Base-by-base conservation (phyloP, 2,797 vertebrate genomes). In the Atherinosoma microstoma region DNA sequence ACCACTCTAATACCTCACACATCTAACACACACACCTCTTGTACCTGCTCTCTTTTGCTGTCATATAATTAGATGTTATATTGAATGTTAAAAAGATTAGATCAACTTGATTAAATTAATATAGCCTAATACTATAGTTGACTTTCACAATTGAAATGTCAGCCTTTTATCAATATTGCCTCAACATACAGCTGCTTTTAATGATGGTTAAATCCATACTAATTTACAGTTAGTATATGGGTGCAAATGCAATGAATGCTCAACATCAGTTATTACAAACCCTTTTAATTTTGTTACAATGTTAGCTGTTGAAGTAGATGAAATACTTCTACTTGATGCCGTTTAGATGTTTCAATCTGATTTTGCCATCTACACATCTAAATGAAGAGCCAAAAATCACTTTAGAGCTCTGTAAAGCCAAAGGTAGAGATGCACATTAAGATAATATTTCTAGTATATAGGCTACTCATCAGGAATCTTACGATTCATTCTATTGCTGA, bases 401-500 rank as follows among this genome's bases (percentile, higher is more conserved):
- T 30, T 5, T 42, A 32, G 36, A 20, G 22, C 34, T 53, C 10
- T 51, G 32, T n/a, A 45, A 69, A 1, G 9, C 16, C 10, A 32
- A 38, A 54, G 27, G 56, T 32, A 27, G 20, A 63, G 38, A 30
- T 36, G 38, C 9, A 67, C 32, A 64, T 57, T 32, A 34, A 10
- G 27, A 32, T 34, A 22, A 54, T 42, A 29, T 27, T 62, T 56
- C 20, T 27, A 42, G 18, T 15, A 1, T 30, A 16, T n/a, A n/a
- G n/a, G n/a, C n/a, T 15, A 56, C 54, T 56, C 49, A n/a, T 65
- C 42, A 56, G 56, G n/a, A 65, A 59, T 24, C 3, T 56, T 53
- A 34, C 18, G 27, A 82, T 49, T 73, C 58, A 65, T 2, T 35
- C 2, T 70, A 27, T 57, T 67, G 47, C 40, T 70, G 22, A 58